These are phyloP conservation scores for Tipula lateralis DNA, from an alignment of 2,888 invertebrate genomes.

Conservation along the genomic window DNA sequence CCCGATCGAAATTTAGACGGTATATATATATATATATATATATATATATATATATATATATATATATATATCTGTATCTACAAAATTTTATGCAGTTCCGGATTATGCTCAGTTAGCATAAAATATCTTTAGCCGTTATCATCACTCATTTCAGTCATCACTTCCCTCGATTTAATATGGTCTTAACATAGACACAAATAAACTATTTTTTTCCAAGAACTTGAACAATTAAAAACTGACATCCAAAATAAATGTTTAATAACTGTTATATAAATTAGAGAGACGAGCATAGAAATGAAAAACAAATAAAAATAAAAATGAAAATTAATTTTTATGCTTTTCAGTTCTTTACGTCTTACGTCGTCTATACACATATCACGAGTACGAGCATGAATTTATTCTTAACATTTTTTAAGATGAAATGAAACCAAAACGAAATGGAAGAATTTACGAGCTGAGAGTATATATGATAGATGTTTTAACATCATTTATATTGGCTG, in stretches of 20 bases:
- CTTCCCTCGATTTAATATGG: background rate
- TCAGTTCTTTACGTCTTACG: background rate
- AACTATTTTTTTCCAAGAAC: background rate
- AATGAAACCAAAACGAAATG: background rate
- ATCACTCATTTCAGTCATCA: background rate
- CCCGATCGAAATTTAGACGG: background rate
- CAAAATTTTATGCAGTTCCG: background rate
- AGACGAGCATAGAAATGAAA: background rate
- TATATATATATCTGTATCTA: too few relatives aligned
- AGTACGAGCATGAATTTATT: background rate
- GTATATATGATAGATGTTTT: background rate
- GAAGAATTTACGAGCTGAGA: background rate
- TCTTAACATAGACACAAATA: background rate
- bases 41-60: too few relatives aligned
- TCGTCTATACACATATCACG: background rate
- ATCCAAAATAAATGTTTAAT: conserved; percentile 24
- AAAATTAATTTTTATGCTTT: conserved; percentile 1
- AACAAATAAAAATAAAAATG: background rate
- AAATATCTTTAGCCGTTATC: too few relatives aligned
- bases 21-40: too few relatives aligned
- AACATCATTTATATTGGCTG: background rate
- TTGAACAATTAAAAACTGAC: conserved; percentile 1
- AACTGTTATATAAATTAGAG: background rate
- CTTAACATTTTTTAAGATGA: background rate
- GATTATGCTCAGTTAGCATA: too few relatives aligned